Base-by-base conservation (phyloP, 2,113 vertebrate genomes). In the Gavia stellata region DNA sequence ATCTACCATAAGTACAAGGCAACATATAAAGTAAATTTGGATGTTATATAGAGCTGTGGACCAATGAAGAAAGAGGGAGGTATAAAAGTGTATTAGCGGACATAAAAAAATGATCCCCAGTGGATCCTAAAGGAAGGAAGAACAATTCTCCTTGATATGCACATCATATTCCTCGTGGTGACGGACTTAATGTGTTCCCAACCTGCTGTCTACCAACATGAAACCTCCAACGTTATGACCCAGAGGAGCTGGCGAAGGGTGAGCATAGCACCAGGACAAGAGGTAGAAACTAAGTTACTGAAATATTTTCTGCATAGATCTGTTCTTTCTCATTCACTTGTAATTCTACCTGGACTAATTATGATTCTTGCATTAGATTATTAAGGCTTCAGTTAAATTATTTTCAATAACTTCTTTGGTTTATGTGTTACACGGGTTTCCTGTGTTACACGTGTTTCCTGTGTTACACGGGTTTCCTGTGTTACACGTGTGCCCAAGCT, bases 81-180 rank as follows among this genome's bases (percentile, higher is more conserved):
- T 52, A 4, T 33, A 73, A 59, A 81, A 88, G 9, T 2, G 3
- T 42, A 23, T 3, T 15, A 73, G 17, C 0, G 0, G 79, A 50
- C 14, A 49, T 24, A 3, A 45, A 45, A 45, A 59, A 86, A 53
- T 10, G 0, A 44, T 8, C 21, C 24, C 2, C 26, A 17, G 47
- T 53, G 34, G 19, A 58, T n/a, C 17, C 26, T 73, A 12, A 81
- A 63, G 13, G 17, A 5, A 72, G 10, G 10, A 55, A 62, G 29
- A 84, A 9, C 12, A 33, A 49, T 24, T 77, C 26, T 77, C 26
- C 38, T 63, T 72, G 4, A 23, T 6, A 12, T 11, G 17, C 3
- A 33, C 34, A 31, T n/a, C 16, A 6, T 20, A 18, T 24, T 25
- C 4, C 3, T 61, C 2, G 0, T 16, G 6, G 13, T 29, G 31